phyloP scores from a whole-genome alignment of 2,888 invertebrate species.

The Amaurobius ferox region DNA sequence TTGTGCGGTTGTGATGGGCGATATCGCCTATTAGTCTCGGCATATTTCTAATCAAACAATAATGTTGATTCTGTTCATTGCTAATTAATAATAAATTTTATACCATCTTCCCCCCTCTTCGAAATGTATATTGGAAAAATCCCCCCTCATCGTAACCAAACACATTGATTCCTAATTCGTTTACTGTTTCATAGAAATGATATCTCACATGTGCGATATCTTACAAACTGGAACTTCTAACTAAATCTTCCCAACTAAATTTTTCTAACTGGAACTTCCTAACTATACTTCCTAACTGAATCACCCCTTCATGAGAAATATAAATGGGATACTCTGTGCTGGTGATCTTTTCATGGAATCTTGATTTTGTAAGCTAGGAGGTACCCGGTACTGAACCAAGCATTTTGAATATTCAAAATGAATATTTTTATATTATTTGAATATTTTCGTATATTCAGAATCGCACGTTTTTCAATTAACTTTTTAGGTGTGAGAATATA shows the following conservation, averaged over 20 bases:
- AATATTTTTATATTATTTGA: no score
- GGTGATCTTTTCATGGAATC: no score
- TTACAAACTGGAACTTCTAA: background rate
- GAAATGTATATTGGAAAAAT: background rate
- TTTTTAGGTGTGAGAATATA: background rate
- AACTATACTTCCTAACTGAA: no score
- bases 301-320: background rate
- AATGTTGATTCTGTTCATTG: background rate
- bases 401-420: no score
- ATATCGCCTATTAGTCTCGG: background rate
- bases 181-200: background rate
- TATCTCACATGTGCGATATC: background rate
- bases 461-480: no score
- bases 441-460: no score
- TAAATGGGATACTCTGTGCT: background rate
- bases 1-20: background rate
- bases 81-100: background rate
- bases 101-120: background rate
- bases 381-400: no score
- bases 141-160: background rate
- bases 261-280: no score
- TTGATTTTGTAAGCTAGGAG: no score
- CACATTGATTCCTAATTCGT: background rate
- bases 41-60: background rate
- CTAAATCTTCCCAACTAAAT: background rate